A percentile compares a stretch with the other conserved stretches of the same genome.
phyloP scores from a whole-genome alignment of 2,888 invertebrate genomes.

The Rhorus exstirpatorius region DNA sequence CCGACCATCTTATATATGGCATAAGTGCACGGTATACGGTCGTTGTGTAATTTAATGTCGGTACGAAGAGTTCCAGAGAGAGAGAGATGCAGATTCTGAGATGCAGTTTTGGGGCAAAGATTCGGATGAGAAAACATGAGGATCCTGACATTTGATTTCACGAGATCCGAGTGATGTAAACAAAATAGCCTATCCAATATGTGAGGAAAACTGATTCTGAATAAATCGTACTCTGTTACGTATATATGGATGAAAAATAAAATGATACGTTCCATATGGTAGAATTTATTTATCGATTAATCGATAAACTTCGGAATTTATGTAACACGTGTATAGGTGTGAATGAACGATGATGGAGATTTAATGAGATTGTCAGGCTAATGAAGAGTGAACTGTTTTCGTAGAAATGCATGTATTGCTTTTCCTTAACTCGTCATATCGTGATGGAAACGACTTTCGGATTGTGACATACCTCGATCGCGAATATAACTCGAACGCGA shows the following conservation, averaged over 20 bases:
- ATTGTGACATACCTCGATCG: neutral
- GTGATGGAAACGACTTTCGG: neutral
- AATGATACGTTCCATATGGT: neutral
- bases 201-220: neutral
- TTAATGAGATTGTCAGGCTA: conserved; percentile 5
- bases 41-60: too few relatives aligned
- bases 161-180: too few relatives aligned
- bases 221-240: conserved; percentile 31
- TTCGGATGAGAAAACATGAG: too few relatives aligned
- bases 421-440: too few relatives aligned
- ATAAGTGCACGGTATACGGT: neutral
- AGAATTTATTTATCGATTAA: conserved; percentile 6
- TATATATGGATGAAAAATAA: conserved; percentile 3
- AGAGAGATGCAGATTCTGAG: too few relatives aligned
- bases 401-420: too few relatives aligned
- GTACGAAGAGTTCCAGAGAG: too few relatives aligned
- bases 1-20: neutral
- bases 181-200: too few relatives aligned
- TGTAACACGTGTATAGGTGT: neutral
- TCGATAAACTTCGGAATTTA: conserved; percentile 9
- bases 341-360: conserved; percentile 10
- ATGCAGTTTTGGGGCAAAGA: too few relatives aligned
- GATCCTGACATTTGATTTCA: too few relatives aligned
- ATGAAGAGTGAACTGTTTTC: neutral
- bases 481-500: neutral